These are phyloP conservation scores for Euplexia lucipara DNA, from an alignment of 2,888 invertebrate species.

Conservation along the genomic window DNA sequence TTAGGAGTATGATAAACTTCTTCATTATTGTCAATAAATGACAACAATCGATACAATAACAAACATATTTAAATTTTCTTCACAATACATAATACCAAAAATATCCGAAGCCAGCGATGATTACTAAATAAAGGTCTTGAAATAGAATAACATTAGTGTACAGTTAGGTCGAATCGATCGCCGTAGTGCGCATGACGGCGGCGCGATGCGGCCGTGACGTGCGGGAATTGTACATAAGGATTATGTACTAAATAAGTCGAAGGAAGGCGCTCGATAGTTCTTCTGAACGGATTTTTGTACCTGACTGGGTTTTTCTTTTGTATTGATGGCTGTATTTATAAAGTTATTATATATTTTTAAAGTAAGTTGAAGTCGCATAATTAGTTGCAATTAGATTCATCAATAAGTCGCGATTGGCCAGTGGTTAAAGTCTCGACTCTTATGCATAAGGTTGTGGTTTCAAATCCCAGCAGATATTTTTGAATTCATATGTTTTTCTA, in stretches of 20 bases:
- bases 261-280: slow-evolving; percentile 40
- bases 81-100: background rate
- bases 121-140: slow-evolving; percentile 31
- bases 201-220: slow-evolving; percentile 73
- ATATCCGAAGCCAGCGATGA: background rate
- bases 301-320: fast-evolving
- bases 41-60: background rate
- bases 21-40: too few relatives aligned
- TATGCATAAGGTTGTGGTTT: too few relatives aligned
- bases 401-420: too few relatives aligned
- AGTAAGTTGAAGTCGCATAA: too few relatives aligned
- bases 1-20: too few relatives aligned
- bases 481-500: too few relatives aligned
- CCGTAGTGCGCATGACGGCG: slow-evolving; percentile 75
- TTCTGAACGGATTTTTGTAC: slow-evolving; percentile 1
- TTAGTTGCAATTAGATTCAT: too few relatives aligned
- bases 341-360: too few relatives aligned
- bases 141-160: slow-evolving; percentile 56
- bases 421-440: too few relatives aligned
- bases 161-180: slow-evolving; percentile 73
- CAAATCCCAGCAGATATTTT: too few relatives aligned
- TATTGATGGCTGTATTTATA: background rate
- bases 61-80: background rate
- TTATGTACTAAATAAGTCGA: slow-evolving; percentile 48
- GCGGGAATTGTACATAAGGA: slow-evolving; percentile 59